phyloP scores from a whole-genome alignment of 1,140 invertebrate species.

The Sminthurides bifidus region DNA sequence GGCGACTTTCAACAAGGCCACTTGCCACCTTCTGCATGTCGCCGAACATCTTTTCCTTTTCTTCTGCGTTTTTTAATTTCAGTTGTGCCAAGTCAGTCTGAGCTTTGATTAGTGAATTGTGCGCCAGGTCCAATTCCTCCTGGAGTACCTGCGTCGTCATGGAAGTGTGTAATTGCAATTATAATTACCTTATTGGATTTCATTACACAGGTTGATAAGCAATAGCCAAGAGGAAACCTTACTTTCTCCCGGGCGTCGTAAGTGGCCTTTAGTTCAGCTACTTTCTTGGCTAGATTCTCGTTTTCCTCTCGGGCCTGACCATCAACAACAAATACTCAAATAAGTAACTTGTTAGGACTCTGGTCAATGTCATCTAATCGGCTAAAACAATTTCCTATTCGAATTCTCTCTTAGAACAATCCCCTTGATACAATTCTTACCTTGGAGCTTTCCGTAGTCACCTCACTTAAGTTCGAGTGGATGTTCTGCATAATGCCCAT shows the following conservation, averaged over 20 bases:
- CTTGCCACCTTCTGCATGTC: slow-evolving; percentile 27
- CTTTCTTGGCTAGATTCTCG: slow-evolving; percentile 18
- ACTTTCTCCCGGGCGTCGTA: slow-evolving; percentile 27
- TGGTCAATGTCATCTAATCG: no score
- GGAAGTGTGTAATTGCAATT: neutral
- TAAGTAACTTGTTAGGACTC: no score
- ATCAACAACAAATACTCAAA: no score
- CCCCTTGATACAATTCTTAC: no score
- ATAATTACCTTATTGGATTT: no score
- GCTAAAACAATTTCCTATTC: no score
- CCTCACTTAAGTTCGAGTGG: slow-evolving; percentile 12
- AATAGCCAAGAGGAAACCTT: no score
- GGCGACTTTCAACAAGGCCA: slow-evolving; percentile 15
- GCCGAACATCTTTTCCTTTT: slow-evolving; percentile 20
- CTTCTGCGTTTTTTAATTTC: slow-evolving; percentile 21
- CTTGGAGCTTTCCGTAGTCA: slow-evolving; percentile 16
- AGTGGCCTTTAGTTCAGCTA: slow-evolving; percentile 15
- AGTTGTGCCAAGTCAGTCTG: slow-evolving; percentile 20
- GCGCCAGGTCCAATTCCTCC: slow-evolving; percentile 2
- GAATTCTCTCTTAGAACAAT: no score
- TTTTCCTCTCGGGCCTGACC: slow-evolving; percentile 25
- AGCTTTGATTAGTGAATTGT: slow-evolving; percentile 6
- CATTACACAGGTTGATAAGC: no score
- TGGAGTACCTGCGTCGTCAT: neutral
- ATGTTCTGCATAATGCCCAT: slow-evolving; percentile 26